Evolutionary conservation across 2,113 vertebrate genomes (phyloP).

Genomic region (Sardina pilchardus): DNA sequence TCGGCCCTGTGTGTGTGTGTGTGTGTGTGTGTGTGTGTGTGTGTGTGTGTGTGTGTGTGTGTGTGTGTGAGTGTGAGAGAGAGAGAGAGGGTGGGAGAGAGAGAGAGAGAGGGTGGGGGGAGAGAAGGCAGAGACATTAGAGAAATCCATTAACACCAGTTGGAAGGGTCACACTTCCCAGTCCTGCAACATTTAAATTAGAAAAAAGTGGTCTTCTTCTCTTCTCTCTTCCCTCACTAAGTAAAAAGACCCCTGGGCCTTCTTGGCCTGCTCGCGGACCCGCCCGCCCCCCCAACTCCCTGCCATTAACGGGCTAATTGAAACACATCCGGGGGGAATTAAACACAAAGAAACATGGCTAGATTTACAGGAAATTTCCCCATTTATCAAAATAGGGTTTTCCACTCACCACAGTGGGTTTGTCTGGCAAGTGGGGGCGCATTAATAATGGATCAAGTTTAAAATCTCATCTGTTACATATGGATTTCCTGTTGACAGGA

Average conservation of each 20-base stretch:
- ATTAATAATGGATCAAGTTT: conserved; percentile 57
- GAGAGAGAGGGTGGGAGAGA: background rate
- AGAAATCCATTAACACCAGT: conserved; percentile 54
- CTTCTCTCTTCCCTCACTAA: conserved; percentile 27
- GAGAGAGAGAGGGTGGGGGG: background rate
- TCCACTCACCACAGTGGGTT: conserved; percentile 34
- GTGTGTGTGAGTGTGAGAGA: background rate
- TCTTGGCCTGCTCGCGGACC: conserved; percentile 24
- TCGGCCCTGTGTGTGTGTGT: background rate
- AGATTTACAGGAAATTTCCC: conserved; percentile 56
- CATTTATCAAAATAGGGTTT: conserved; percentile 48
- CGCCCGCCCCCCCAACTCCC: conserved; percentile 24
- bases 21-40: background rate
- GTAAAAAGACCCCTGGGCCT: conserved; percentile 51
- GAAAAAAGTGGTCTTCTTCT: conserved; percentile 23
- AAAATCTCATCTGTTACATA: conserved; percentile 43
- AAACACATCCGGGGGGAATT: conserved; percentile 44
- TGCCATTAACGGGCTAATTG: conserved; percentile 55
- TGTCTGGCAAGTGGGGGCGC: conserved; percentile 52
- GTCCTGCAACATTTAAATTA: conserved; percentile 42
- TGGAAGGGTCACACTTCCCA: conserved; percentile 46
- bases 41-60: background rate
- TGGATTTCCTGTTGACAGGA: conserved; percentile 46
- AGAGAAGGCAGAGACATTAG: conserved; percentile 29
- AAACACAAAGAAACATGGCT: conserved; percentile 46